Conservation (phyloP, 2,113 vertebrate genomes). For the Aldabrachelys gigantea region DNA sequence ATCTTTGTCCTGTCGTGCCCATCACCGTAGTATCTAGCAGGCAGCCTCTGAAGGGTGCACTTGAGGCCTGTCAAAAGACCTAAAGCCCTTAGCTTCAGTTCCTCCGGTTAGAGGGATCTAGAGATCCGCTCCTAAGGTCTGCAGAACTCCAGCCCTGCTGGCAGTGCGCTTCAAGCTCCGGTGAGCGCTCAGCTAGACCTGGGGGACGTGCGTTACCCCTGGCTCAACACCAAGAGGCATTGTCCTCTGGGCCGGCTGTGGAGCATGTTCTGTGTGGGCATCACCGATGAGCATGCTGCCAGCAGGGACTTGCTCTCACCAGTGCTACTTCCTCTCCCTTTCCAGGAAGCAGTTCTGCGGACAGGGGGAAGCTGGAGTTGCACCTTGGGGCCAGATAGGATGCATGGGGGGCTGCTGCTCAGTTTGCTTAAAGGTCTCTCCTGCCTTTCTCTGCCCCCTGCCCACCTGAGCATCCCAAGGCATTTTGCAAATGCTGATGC, state of each 20-base stretch:
- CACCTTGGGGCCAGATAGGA: background rate
- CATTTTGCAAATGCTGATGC: background rate
- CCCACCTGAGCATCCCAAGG: background rate
- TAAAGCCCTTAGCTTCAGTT: background rate
- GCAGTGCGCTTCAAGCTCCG: too few species aligned
- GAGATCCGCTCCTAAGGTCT: too few species aligned
- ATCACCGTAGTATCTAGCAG: background rate
- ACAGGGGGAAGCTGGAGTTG: background rate
- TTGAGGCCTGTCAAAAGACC: background rate
- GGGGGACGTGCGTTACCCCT: background rate
- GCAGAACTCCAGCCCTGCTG: too few species aligned
- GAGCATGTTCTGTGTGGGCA: too few species aligned
- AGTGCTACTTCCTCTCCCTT: rapidly evolving
- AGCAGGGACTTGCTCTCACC: background rate
- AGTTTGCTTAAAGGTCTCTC: background rate
- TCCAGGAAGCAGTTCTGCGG: background rate
- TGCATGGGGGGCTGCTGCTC: background rate
- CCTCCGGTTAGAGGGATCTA: background rate
- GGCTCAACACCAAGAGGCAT: background rate
- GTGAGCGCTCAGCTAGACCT: too few species aligned
- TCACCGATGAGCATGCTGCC: background rate
- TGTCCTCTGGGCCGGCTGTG: rapidly evolving
- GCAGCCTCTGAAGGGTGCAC: too few species aligned
- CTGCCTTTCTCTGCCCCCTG: background rate
- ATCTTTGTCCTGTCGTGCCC: too few species aligned